phyloP scores from a whole-genome alignment of 1,140 invertebrate genomes.

The Amyelois transitella region DNA sequence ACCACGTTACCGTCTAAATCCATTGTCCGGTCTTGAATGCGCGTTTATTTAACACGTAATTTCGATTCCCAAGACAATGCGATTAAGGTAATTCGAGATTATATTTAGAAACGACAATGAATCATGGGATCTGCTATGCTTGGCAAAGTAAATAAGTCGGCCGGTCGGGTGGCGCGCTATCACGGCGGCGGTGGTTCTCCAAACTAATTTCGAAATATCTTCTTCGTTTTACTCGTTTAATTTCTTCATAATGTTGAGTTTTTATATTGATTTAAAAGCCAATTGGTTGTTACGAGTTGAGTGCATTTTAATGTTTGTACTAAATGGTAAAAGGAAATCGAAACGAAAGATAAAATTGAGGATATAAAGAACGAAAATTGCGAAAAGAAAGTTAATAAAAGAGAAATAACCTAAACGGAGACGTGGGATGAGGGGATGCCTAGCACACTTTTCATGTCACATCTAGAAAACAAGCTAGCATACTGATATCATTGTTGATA shows the following conservation, averaged over 20 bases:
- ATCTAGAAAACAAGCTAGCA: constrained; percentile 72
- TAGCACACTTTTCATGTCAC: constrained; percentile 62
- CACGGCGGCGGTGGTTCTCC: constrained; percentile 15
- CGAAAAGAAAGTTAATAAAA: constrained; percentile 39
- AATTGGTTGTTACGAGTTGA: constrained; percentile 31
- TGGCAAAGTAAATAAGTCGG: constrained; percentile 27
- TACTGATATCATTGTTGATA: constrained; percentile 44
- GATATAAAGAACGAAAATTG: constrained; percentile 29
- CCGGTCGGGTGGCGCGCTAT: not conserved
- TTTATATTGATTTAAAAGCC: constrained; percentile 35
- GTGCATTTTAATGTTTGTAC: constrained; percentile 15
- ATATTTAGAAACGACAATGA: constrained; percentile 67
- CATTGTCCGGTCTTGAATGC: constrained; percentile 60
- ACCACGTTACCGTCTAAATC: constrained; percentile 59
- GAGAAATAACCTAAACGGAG: constrained; percentile 40
- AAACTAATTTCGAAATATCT: constrained; percentile 32
- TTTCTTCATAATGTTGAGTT: constrained; percentile 11
- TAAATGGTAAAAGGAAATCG: constrained; percentile 18
- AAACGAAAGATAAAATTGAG: constrained; percentile 31
- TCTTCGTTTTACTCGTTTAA: constrained; percentile 22
- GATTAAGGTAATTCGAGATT: constrained; percentile 58
- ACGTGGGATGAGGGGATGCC: constrained; percentile 54
- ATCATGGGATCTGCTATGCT: constrained; percentile 50
- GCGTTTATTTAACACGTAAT: constrained; percentile 35
- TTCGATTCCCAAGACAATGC: constrained; percentile 56